phyloP scores from a whole-genome alignment of 2,888 invertebrate genomes.

The Laspeyria flexula region DNA sequence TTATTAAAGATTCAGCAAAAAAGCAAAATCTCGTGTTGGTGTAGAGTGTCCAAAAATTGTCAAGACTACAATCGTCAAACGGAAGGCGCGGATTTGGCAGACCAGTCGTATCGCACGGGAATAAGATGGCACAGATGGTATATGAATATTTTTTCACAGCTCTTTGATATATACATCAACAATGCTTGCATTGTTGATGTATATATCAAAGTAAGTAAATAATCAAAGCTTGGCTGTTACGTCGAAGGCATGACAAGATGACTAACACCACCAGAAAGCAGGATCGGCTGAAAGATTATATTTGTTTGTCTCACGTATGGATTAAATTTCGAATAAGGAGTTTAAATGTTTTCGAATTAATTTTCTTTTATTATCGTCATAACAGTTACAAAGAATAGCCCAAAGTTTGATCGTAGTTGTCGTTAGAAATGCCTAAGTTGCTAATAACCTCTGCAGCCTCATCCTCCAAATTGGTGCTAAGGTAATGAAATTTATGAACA shows the following conservation, averaged over 20 bases:
- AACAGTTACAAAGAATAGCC: too few relatives aligned
- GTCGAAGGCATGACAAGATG: conserved; percentile 19
- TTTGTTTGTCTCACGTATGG: too few relatives aligned
- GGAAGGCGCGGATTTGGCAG: conserved; percentile 22
- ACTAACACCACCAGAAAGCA: conserved; percentile 22
- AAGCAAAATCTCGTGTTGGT: background rate
- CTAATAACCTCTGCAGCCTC: too few relatives aligned
- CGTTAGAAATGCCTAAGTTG: too few relatives aligned
- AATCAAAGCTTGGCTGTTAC: conserved; percentile 29
- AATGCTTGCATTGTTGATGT: conserved; percentile 35
- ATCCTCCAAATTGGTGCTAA: too few relatives aligned
- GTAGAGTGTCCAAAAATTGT: conserved; percentile 4
- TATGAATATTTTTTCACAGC: conserved; percentile 32
- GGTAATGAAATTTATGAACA: too few relatives aligned
- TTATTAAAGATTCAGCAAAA: background rate
- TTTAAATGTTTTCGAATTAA: too few relatives aligned
- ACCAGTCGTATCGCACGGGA: conserved; percentile 44
- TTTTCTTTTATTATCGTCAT: too few relatives aligned
- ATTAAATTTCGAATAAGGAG: too few relatives aligned
- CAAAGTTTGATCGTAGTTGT: too few relatives aligned
- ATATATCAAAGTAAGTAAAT: too few relatives aligned
- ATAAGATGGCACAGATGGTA: conserved; percentile 43
- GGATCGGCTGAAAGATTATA: conserved; percentile 30
- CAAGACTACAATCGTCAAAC: conserved; percentile 13
- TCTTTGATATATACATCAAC: conserved; percentile 29